phyloP scores from a whole-genome alignment of 2,888 invertebrate species.

The Muschampia plurimacula region DNA sequence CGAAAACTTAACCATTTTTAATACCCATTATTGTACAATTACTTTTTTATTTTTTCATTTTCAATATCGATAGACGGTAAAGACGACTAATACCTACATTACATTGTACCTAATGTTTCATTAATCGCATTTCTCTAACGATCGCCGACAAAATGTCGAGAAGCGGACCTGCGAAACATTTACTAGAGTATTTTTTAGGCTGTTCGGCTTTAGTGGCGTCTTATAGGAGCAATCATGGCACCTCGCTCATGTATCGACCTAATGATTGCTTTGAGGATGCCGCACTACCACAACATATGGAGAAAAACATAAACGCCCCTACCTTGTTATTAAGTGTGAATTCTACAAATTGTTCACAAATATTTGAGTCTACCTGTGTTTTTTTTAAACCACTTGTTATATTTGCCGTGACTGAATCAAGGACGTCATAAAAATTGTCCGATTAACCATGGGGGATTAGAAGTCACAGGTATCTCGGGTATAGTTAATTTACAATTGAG shows the following conservation, averaged over 20 bases:
- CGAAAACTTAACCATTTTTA: too few relatives aligned
- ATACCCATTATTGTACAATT: too few relatives aligned
- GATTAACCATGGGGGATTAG: constrained; percentile 71
- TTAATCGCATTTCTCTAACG: constrained; percentile 26
- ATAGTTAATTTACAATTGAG: constrained; percentile 50
- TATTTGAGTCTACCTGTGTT: constrained; percentile 84
- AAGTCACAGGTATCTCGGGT: constrained; percentile 46
- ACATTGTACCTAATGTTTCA: background rate
- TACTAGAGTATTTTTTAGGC: constrained; percentile 23
- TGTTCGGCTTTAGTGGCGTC: constrained; percentile 48
- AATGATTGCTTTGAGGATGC: constrained; percentile 74
- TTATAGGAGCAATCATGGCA: constrained; percentile 74
- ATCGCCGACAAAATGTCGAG: constrained; percentile 33
- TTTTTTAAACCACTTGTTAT: constrained; percentile 70
- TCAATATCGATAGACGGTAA: too few relatives aligned
- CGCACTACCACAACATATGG: constrained; percentile 60
- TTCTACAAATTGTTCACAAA: constrained; percentile 84
- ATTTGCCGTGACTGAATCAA: constrained; percentile 77
- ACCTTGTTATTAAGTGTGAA: constrained; percentile 84
- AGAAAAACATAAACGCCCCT: constrained; percentile 64
- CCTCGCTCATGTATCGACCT: constrained; percentile 58
- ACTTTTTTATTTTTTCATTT: too few relatives aligned
- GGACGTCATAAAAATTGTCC: constrained; percentile 69
- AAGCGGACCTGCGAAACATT: constrained; percentile 22
- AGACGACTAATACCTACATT: too few relatives aligned